Evolutionary conservation across 2,797 vertebrate genomes (phyloP).

Genomic region (Gallirallus australis): DNA sequence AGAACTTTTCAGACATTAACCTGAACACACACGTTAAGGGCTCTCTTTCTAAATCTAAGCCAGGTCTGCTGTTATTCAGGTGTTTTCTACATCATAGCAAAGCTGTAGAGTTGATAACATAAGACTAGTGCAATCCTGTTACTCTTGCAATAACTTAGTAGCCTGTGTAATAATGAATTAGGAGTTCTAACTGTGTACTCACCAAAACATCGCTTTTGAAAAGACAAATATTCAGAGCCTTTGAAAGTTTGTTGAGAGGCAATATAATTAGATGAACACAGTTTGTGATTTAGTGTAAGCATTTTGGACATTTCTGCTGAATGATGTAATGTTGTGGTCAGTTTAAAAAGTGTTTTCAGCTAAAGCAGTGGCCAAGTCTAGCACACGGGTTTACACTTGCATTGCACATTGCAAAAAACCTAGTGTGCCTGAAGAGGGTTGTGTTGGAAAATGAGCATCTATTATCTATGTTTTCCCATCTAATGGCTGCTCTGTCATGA

Average conservation of each 20-base stretch:
- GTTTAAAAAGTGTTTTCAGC: not conserved
- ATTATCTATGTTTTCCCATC: not conserved
- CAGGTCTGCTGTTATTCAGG: not conserved
- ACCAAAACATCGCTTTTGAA: not conserved
- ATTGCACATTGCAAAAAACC: not conserved
- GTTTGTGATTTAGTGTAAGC: not conserved
- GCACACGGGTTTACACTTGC: not conserved
- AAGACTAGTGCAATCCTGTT: not conserved
- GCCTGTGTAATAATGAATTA: not conserved
- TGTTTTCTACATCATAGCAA: not conserved
- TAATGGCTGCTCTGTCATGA: conserved; percentile 9
- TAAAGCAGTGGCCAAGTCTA: not conserved
- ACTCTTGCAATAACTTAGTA: not conserved
- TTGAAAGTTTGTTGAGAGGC: not conserved
- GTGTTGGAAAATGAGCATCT: not conserved
- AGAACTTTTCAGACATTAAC: not conserved
- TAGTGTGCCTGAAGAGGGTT: not conserved
- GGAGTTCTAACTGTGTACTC: not conserved
- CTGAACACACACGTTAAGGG: not conserved
- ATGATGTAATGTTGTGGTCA: not conserved
- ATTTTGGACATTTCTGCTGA: conserved; percentile 25
- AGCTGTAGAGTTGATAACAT: not conserved
- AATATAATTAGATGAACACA: not conserved
- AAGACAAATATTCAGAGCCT: not conserved
- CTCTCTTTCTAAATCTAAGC: not conserved